phyloP scores from a whole-genome alignment of 2,888 invertebrate species.

The Sinotaia quadrata region DNA sequence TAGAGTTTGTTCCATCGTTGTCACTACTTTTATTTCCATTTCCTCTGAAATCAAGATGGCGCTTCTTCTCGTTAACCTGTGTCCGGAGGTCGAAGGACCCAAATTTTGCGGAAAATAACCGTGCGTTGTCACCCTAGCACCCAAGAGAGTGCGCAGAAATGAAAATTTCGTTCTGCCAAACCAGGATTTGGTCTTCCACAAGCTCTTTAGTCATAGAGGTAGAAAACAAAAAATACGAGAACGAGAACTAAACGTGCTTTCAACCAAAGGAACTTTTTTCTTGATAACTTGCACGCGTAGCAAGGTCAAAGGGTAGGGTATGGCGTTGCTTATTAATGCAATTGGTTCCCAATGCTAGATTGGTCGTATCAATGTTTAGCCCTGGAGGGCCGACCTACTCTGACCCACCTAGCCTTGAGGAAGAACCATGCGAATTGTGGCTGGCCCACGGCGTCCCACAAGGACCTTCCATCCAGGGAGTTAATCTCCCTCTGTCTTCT shows the following conservation, averaged over 20 bases:
- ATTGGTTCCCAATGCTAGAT: constrained; percentile 25
- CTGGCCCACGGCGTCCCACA: constrained; percentile 15
- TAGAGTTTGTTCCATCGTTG: no score
- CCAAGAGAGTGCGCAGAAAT: neutral
- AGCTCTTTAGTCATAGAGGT: constrained; percentile 28
- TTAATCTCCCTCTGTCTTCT: constrained; percentile 18
- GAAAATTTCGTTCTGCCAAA: neutral
- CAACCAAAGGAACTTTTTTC: neutral
- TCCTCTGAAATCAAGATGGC: neutral
- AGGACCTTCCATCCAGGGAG: constrained; percentile 10
- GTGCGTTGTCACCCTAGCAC: neutral
- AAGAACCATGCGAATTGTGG: constrained; percentile 21
- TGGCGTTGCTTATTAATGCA: constrained; percentile 24
- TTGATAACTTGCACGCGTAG: neutral
- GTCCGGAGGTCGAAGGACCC: neutral
- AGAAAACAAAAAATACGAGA: no score
- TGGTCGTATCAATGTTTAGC: constrained; percentile 31
- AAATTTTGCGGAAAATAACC: neutral
- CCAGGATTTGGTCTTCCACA: neutral
- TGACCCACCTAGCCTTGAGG: constrained; percentile 9
- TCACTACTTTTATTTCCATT: neutral
- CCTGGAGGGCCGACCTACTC: constrained; percentile 7
- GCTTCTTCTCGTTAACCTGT: neutral
- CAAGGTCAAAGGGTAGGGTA: neutral
- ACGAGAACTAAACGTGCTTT: constrained; percentile 10